A percentile compares a stretch with the other conserved stretches of the same genome.
Conservation (phyloP, 1,140 invertebrate genomes). For the Apis florea region DNA sequence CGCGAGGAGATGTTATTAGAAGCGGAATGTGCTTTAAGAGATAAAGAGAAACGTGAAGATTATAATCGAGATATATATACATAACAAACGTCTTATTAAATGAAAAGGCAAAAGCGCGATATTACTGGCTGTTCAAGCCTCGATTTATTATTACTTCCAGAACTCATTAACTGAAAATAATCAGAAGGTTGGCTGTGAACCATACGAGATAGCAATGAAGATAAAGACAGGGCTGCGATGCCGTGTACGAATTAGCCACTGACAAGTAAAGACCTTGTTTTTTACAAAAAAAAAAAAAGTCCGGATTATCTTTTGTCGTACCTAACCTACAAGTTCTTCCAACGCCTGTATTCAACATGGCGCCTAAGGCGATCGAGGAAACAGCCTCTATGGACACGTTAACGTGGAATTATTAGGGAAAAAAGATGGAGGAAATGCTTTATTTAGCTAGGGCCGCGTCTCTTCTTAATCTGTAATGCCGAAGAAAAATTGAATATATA, state of each 20-base stretch:
- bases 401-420: not conserved
- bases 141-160: slow-evolving; percentile 54
- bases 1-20: slow-evolving; percentile 23
- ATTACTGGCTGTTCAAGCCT: slow-evolving; percentile 38
- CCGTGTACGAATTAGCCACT: not conserved
- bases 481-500: not conserved
- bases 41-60: slow-evolving; percentile 18
- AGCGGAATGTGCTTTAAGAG: slow-evolving; percentile 12
- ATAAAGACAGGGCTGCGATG: not conserved
- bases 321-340: not conserved
- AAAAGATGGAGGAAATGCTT: not conserved
- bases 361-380: not conserved
- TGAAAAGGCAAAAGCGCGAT: slow-evolving; percentile 2
- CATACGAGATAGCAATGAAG: slow-evolving; percentile 42
- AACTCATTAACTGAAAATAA: slow-evolving; percentile 59
- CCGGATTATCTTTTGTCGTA: not conserved
- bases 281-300: not conserved
- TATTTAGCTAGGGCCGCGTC: not conserved
- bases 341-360: not conserved
- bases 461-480: not conserved
- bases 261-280: slow-evolving; percentile 13
- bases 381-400: not conserved
- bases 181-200: slow-evolving; percentile 54
- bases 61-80: not conserved
- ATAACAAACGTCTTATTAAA: slow-evolving; percentile 34